Percentiles rank a stretch among this genome's conserved stretches.
These are phyloP conservation scores for Bruchidius siliquastri DNA, from an alignment of 2,888 invertebrate species.

Conservation along the genomic window DNA sequence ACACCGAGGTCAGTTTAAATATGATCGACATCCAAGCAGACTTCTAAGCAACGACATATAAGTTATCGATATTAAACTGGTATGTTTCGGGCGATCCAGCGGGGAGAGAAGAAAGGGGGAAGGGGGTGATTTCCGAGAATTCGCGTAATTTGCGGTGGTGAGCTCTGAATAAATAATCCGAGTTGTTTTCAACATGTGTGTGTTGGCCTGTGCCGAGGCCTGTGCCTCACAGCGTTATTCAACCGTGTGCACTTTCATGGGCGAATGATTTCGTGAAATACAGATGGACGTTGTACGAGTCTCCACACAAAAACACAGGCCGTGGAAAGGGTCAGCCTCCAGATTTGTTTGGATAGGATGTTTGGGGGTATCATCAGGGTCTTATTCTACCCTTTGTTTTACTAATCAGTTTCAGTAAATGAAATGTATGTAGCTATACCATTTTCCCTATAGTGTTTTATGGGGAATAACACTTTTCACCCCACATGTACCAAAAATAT, in stretches of 20 bases:
- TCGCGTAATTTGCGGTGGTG: not conserved
- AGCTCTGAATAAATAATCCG: not conserved
- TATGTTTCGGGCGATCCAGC: not conserved
- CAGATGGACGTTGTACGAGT: not conserved
- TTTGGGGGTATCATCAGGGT: too few species aligned
- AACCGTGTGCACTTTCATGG: not conserved
- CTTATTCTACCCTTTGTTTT: too few species aligned
- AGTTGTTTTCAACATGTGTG: not conserved
- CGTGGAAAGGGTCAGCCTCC: not conserved
- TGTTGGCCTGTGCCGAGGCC: not conserved
- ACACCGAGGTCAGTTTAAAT: not conserved
- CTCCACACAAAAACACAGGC: not conserved
- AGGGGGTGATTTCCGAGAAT: not conserved
- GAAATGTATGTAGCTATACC: too few species aligned
- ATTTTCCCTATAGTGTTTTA: too few species aligned
- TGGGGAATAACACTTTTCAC: too few species aligned
- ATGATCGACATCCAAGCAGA: not conserved
- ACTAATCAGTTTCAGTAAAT: too few species aligned
- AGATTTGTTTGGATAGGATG: too few species aligned
- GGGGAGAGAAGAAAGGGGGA: not conserved
- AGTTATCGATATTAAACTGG: not conserved
- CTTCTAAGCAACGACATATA: not conserved
- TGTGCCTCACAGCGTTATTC: not conserved
- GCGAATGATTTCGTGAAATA: not conserved
- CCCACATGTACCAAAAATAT: too few species aligned